Base-by-base conservation (phyloP, 2,797 vertebrate genomes). In the Buceros bicornis region DNA sequence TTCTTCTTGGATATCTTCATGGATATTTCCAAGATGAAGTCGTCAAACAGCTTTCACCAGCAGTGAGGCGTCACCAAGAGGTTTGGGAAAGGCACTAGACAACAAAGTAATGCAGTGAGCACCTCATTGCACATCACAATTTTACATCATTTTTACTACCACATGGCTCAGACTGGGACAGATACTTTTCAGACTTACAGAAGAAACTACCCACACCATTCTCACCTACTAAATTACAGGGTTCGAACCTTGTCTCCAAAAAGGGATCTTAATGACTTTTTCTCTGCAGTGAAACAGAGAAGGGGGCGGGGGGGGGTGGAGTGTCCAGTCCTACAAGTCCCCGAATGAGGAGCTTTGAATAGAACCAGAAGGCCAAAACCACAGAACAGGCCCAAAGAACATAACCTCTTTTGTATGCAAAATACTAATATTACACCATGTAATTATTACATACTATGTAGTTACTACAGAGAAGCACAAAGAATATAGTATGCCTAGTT, bases 91-190 rank as follows among this genome's bases (percentile, higher is more conserved):
- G 42, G 42, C 56, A 69, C 18, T 35, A 42, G 42, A 35, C 16
- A 56, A 62, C 10, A 57, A 77, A 88, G 50, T 62, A 62, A 43
- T 12, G 19, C 35, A 37, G 24, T 3, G 6, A 11, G 16, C 9
- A 24, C 26, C 16, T 77, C n/a, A 62, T 31, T n/a, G 10, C 22
- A 37, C 22, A 28, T n/a, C 35, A 62, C 25, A 67, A 22, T 48
- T 40, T 67, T 54, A n/a, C 20, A 35, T 43, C 10, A 4, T 40
- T 40, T 82, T 69, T 70, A n/a, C 64, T 42, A 57, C 37, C 37
- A 6, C 3, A 2, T 43, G 31, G 43, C 6, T 43, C 28, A 28
- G 28, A 70, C 22, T 10, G 13, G 22, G 35, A 31, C 4, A 0
- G 10, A 28, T 20, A 14, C 22, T 37, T 64, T 82, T 50, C 15